phyloP scores from a whole-genome alignment of 2,797 vertebrate genomes.

The Carduelis carduelis region DNA sequence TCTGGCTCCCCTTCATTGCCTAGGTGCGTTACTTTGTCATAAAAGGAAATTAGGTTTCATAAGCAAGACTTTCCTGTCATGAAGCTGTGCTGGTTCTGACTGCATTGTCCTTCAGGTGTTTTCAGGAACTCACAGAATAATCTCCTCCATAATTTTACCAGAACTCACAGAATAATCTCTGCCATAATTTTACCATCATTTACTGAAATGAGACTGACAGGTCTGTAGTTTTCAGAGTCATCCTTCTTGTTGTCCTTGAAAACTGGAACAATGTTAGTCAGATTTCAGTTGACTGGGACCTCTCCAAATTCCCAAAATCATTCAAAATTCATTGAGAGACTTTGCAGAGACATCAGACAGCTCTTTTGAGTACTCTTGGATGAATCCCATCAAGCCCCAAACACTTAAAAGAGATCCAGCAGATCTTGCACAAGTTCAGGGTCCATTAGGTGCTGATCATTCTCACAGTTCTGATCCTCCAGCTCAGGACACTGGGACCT shows the following conservation, averaged over 20 bases:
- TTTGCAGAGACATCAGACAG: background rate
- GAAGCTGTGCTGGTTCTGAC: background rate
- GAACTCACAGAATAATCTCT: background rate
- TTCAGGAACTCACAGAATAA: background rate
- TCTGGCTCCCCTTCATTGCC: background rate
- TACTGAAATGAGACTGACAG: background rate
- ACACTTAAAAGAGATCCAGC: background rate
- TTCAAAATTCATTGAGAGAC: background rate
- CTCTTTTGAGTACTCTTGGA: background rate
- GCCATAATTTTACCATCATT: background rate
- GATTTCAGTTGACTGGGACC: background rate
- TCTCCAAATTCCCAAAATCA: background rate
- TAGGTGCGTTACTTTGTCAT: background rate
- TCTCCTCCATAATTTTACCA: background rate
- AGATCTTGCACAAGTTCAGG: background rate
- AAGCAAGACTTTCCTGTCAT: background rate
- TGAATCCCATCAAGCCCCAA: background rate
- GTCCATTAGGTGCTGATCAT: background rate
- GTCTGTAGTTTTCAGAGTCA: background rate
- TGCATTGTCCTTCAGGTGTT: background rate
- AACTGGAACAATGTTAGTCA: background rate
- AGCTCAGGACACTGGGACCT: background rate
- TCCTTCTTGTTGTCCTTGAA: background rate
- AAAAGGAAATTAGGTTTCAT: background rate
- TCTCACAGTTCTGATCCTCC: background rate